phyloP scores from a whole-genome alignment of 2,113 vertebrate genomes.

The Fulica atra region DNA sequence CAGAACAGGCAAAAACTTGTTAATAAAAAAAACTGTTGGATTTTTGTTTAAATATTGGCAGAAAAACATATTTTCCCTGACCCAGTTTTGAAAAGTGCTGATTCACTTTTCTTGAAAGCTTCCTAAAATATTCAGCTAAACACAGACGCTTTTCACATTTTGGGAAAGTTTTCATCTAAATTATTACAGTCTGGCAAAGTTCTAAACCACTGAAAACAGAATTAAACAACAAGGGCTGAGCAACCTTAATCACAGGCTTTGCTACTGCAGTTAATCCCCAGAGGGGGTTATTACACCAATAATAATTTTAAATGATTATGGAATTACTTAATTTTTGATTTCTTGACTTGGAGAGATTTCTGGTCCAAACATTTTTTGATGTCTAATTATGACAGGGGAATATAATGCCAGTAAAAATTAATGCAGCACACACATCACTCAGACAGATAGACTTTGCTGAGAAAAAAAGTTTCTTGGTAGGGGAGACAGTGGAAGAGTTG shows the following conservation, averaged over 20 bases:
- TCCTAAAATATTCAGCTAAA: slow-evolving; percentile 41
- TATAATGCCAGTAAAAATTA: not conserved
- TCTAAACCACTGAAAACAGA: slow-evolving; percentile 31
- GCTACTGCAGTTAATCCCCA: slow-evolving; percentile 2
- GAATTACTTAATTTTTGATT: slow-evolving; percentile 35
- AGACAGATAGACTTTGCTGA: not conserved
- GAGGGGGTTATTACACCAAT: slow-evolving; percentile 17
- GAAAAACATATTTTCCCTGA: slow-evolving; percentile 35
- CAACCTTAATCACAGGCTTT: slow-evolving; percentile 36
- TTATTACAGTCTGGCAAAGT: slow-evolving; percentile 23
- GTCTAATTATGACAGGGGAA: slow-evolving; percentile 3
- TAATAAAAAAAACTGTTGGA: slow-evolving; percentile 14
- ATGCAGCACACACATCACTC: not conserved
- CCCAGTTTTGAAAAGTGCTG: slow-evolving; percentile 38
- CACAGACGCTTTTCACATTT: not conserved
- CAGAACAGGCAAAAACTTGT: not conserved
- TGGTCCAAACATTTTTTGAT: slow-evolving; percentile 17
- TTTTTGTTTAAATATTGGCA: slow-evolving; percentile 34
- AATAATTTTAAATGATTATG: slow-evolving; percentile 24
- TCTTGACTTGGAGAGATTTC: not conserved
- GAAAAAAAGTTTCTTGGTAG: not conserved
- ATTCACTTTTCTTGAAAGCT: slow-evolving; percentile 37
- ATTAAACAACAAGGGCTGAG: slow-evolving; percentile 20
- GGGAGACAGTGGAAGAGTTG: not conserved
- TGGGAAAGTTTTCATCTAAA: slow-evolving; percentile 41